A percentile compares a stretch with the other conserved stretches of the same genome.
Evolutionary conservation across 2,797 vertebrate species (phyloP).

Genomic region (Tokudaia tokunoshimensis): DNA sequence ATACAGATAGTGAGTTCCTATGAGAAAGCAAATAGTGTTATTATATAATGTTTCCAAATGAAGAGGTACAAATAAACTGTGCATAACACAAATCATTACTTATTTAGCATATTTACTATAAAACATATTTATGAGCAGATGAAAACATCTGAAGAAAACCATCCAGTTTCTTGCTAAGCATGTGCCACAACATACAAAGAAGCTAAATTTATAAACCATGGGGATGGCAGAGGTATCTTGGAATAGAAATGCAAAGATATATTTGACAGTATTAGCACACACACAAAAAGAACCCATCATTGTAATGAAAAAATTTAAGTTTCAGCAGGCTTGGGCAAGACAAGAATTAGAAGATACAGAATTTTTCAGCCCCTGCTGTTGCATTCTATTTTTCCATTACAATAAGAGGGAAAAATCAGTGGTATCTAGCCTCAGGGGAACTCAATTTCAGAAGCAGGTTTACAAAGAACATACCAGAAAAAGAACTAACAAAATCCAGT

Average conservation of each 20-base stretch:
- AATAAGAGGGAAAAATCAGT: neutral
- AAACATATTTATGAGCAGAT: conserved; percentile 38
- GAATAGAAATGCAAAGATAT: conserved; percentile 61
- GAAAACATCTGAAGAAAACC: neutral
- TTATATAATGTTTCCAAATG: conserved; percentile 58
- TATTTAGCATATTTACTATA: conserved; percentile 63
- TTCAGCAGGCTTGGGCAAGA: conserved; percentile 6
- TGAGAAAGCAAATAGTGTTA: conserved; percentile 33
- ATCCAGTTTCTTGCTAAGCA: neutral
- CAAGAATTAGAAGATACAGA: conserved; percentile 12
- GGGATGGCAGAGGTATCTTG: neutral
- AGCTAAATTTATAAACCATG: conserved; percentile 43
- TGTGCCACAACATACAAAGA: neutral
- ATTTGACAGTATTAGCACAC: conserved; percentile 56
- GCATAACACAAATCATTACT: neutral
- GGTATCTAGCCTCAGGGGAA: neutral
- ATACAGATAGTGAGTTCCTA: conserved; percentile 53
- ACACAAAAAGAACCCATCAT: neutral
- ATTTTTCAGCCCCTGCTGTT: neutral
- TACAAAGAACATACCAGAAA: conserved; percentile 61
- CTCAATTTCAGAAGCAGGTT: conserved; percentile 58
- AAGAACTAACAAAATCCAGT: conserved; percentile 73
- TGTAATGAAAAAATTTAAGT: conserved; percentile 32
- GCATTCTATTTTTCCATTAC: conserved; percentile 10
- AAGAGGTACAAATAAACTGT: conserved; percentile 55